Conservation (phyloP, 1,140 invertebrate genomes). For the Panagrolaimus sp. region DNA sequence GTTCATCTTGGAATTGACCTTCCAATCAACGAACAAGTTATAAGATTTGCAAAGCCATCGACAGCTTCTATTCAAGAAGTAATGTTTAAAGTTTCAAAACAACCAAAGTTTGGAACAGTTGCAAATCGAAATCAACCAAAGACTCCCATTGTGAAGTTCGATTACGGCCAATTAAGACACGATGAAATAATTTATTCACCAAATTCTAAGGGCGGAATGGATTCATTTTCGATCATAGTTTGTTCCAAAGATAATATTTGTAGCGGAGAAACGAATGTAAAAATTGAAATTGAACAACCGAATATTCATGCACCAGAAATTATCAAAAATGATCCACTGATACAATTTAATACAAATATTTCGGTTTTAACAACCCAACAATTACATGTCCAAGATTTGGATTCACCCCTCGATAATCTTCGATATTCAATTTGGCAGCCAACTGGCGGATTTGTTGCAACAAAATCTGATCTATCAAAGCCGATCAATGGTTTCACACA, state of each 20-base stretch:
- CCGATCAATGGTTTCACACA: constrained; percentile 46
- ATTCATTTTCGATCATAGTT: not conserved
- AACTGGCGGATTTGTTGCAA: constrained; percentile 39
- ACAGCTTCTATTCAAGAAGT: not conserved
- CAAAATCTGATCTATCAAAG: constrained; percentile 14
- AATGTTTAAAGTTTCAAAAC: not conserved
- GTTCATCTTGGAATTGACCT: not conserved
- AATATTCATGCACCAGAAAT: constrained; percentile 18
- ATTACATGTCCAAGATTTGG: constrained; percentile 32
- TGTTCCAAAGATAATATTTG: not conserved
- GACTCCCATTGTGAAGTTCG: not conserved
- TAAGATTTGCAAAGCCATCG: not conserved
- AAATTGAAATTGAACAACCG: not conserved
- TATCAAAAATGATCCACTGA: constrained; percentile 16
- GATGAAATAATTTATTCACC: not conserved
- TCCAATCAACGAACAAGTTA: not conserved
- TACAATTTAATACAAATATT: not conserved
- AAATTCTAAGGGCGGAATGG: not conserved
- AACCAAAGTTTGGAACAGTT: not conserved
- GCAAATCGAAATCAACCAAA: not conserved
- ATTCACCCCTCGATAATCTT: constrained; percentile 36
- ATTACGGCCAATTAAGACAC: not conserved
- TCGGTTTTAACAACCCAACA: not conserved
- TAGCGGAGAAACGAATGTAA: not conserved
- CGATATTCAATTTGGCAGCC: constrained; percentile 46